These are phyloP conservation scores for Semaprochilodus insignis DNA, from an alignment of 2,797 vertebrate genomes.

Conservation along the genomic window DNA sequence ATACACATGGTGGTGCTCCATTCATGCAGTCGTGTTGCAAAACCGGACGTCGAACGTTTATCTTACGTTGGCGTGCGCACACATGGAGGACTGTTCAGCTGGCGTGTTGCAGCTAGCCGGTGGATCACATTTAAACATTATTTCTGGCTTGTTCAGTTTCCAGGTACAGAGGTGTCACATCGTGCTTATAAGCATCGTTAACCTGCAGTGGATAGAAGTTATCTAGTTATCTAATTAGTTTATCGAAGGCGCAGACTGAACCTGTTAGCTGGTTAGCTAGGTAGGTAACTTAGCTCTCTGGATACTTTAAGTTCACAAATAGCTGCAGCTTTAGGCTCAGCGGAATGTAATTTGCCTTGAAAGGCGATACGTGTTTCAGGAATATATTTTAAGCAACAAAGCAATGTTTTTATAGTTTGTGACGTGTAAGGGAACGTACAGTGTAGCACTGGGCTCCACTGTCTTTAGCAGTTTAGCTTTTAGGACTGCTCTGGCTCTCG, in stretches of 20 bases:
- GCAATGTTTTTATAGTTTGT: too few species aligned
- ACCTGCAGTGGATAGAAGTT: not conserved
- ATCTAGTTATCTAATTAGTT: not conserved
- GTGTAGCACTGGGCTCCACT: too few species aligned
- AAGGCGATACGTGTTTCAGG: too few species aligned
- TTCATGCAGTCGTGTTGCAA: not conserved
- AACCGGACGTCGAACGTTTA: slow-evolving; percentile 54
- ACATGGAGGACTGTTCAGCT: slow-evolving; percentile 37
- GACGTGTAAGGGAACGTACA: too few species aligned
- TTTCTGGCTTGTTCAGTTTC: not conserved
- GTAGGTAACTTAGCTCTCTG: not conserved
- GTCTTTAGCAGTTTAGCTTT: too few species aligned
- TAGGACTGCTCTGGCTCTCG: too few species aligned
- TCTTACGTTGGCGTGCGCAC: slow-evolving; percentile 20
- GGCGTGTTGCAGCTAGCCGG: slow-evolving; percentile 27
- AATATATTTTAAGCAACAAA: too few species aligned
- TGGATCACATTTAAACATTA: not conserved
- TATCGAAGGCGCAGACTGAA: not conserved
- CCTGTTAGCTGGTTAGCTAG: not conserved
- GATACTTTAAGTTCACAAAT: not conserved
- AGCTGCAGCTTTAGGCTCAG: too few species aligned
- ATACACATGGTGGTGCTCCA: slow-evolving; percentile 30
- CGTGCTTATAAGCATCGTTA: not conserved
- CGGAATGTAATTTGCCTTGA: too few species aligned
- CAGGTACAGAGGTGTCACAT: slow-evolving; percentile 24